Evolutionary conservation across 1,140 invertebrate species (phyloP), one percentile per base, ranked within the genome.

Genomic region (Anastrepha obliqua): DNA sequence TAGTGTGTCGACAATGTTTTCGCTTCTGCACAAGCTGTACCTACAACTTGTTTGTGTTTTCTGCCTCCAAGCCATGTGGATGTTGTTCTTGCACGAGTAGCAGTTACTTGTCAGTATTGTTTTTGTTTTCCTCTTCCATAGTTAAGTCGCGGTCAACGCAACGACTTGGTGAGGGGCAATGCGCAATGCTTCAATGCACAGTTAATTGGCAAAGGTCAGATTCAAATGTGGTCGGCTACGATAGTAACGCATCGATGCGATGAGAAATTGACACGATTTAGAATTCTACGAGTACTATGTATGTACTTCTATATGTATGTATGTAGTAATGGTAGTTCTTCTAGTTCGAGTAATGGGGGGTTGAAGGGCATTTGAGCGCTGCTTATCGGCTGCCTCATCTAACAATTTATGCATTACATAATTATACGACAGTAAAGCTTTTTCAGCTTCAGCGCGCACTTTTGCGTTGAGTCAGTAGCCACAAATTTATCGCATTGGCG

Each of bases 181-280:
- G 1, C 7, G 74, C n/a, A 81, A 55, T n/a, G 74, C 51, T n/a
- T 15, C 17, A 55, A 81, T 15, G n/a, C 47, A n/a, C 20, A 20
- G 74, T 29, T 81, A 81, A 81, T 81, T 81, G 74, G 9, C 74
- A 81, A 81, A 81, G 74, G 74, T 81, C 74, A 81, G 74, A 81
- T 58, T 81, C 47, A 81, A 51, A 20, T 20, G 74, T 20, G 47
- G n/a, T 81, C 74, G 17, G 29, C 8, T 17, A n/a, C 13, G 74
- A 17, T 81, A 7, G 64, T n/a, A 8, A 13, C 60, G 17, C 60
- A n/a, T 13, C 15, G 60, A 8, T 13, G 60, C 60, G 4, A 39
- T 67, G 20, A 8, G 64, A 17, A 5, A 67, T n/a, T 67, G 4
- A 81, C 20, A 81, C 47, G 3, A 51, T 44, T 81, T 81, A 2